phyloP scores from a whole-genome alignment of 64 coral and sea anemone genomes.

The Porites australiensis region DNA sequence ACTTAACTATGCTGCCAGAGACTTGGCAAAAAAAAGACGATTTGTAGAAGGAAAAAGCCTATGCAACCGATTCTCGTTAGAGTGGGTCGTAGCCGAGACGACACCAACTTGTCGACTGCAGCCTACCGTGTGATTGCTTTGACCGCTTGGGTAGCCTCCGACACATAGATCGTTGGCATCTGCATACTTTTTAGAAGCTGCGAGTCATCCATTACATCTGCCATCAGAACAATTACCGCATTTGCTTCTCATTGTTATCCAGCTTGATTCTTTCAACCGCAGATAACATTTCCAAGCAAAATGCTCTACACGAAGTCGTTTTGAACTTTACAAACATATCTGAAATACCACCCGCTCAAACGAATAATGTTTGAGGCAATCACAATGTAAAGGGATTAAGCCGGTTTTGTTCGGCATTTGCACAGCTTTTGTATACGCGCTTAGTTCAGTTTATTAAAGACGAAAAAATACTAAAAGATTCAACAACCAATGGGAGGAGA shows the following conservation, averaged over 20 bases:
- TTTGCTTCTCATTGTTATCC: neutral
- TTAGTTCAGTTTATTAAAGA: neutral
- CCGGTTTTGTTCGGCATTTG: conserved; percentile 19
- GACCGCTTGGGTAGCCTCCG: neutral
- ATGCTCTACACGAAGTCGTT: neutral
- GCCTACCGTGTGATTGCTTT: conserved; percentile 16
- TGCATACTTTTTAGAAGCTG: conserved; percentile 7
- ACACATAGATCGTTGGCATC: conserved; percentile 24
- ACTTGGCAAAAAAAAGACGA: neutral
- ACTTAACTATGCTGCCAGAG: neutral
- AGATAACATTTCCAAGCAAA: neutral
- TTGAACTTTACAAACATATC: neutral
- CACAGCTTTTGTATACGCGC: conserved; percentile 12
- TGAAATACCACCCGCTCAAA: neutral
- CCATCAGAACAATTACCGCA: conserved; percentile 3
- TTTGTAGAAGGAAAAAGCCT: neutral
- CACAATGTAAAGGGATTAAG: conserved; percentile 37
- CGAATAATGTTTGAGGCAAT: neutral
- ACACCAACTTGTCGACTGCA: neutral
- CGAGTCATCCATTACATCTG: conserved; percentile 28
- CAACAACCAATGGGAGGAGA: conserved; percentile 15
- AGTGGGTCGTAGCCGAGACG: neutral
- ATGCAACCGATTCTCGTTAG: neutral
- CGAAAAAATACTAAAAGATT: conserved; percentile 2
- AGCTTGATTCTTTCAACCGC: neutral